These are phyloP conservation scores for Erinaceus europaeus DNA, from an alignment of 2,113 vertebrate genomes.

Conservation along the genomic window DNA sequence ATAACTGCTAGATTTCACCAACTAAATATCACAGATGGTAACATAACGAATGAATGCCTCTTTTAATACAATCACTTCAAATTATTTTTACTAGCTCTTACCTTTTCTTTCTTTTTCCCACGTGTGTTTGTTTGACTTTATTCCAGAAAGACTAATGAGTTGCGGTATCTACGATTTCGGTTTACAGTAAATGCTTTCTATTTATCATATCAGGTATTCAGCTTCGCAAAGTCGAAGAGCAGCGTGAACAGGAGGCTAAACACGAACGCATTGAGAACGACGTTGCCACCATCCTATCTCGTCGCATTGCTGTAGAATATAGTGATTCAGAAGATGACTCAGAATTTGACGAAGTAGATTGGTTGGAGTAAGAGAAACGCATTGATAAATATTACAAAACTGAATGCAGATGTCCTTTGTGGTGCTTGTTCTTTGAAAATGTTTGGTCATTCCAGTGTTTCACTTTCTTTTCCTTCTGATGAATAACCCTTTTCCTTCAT, in stretches of 20 bases:
- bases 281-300: conserved; percentile 97
- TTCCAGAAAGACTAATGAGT: neutral
- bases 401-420: conserved; percentile 86
- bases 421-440: conserved; percentile 87
- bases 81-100: neutral
- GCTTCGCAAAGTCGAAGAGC: conserved; percentile 97
- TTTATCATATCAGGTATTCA: conserved; percentile 89
- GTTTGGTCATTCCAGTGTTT: conserved; percentile 87
- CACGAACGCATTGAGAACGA: conserved; percentile 98
- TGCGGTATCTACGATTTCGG: neutral
- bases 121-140: neutral
- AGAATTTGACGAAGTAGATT: conserved; percentile 98
- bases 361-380: conserved; percentile 89
- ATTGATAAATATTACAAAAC: conserved; percentile 78
- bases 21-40: neutral
- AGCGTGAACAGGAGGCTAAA: conserved; percentile 97
- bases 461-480: conserved; percentile 84
- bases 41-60: neutral
- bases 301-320: conserved; percentile 97
- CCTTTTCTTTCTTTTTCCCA: conserved; percentile 35
- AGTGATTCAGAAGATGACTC: conserved; percentile 99
- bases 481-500: conserved; percentile 83
- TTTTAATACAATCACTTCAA: neutral
- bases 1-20: neutral
- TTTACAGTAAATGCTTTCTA: conserved; percentile 25